Conservation (phyloP, 2,113 vertebrate genomes). For the Calidris pugnax region DNA sequence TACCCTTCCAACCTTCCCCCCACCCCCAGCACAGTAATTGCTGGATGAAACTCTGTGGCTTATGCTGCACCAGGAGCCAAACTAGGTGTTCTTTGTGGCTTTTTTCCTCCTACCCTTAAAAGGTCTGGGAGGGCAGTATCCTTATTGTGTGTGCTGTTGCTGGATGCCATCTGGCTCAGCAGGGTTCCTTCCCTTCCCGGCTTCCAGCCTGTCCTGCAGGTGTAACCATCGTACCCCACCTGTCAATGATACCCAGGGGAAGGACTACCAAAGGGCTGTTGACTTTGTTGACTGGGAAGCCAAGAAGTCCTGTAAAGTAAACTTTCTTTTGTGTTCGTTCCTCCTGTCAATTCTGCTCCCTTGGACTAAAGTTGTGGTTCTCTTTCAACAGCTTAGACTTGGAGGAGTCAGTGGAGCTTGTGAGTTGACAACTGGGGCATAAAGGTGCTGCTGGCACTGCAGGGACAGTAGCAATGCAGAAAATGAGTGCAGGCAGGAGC, state of each 20-base stretch:
- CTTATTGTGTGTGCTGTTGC: not conserved
- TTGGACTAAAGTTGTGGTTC: not conserved
- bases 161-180: not conserved
- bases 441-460: not conserved
- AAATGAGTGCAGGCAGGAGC: not conserved
- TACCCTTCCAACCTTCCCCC: not conserved
- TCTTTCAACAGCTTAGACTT: not conserved
- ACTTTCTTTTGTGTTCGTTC: rapidly evolving
- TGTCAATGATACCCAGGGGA: not conserved
- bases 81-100: not conserved
- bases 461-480: not conserved
- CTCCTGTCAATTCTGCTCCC: not conserved
- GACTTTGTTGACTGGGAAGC: not conserved
- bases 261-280: not conserved
- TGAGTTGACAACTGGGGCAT: not conserved
- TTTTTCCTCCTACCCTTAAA: not conserved
- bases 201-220: not conserved
- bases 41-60: not conserved
- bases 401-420: not conserved
- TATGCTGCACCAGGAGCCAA: not conserved
- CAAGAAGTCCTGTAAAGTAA: not conserved
- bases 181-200: not conserved
- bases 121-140: not conserved
- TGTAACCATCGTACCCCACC: not conserved
- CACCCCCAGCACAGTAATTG: not conserved